These are phyloP conservation scores for Zoanthus sociatus DNA, from an alignment of 92 coral and sea anemone genomes.

Conservation along the genomic window DNA sequence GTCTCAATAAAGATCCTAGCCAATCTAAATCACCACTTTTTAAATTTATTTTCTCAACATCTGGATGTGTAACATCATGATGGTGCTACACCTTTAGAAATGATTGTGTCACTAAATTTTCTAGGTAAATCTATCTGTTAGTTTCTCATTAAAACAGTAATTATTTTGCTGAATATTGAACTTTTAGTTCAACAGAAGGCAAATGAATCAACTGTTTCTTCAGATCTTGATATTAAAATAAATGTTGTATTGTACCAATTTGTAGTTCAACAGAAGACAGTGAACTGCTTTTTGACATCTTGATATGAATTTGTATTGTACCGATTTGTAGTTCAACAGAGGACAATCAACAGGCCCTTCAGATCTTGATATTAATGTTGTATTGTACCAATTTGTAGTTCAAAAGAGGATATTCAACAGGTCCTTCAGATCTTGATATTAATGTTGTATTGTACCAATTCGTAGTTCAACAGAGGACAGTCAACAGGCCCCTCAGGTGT, in stretches of 20 bases:
- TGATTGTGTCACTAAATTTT: too few relatives aligned
- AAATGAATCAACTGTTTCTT: too few relatives aligned
- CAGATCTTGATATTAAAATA: constrained; percentile 1
- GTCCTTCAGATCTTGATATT: constrained; percentile 84
- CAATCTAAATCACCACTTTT: too few relatives aligned
- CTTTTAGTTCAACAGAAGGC: too few relatives aligned
- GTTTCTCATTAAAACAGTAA: too few relatives aligned
- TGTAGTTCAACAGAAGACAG: constrained; percentile 95
- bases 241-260: too few relatives aligned
- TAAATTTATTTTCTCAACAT: too few relatives aligned
- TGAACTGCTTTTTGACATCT: constrained; percentile 97
- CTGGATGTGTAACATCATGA: too few relatives aligned
- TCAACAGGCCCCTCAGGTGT: constrained; percentile 99
- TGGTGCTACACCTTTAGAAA: too few relatives aligned
- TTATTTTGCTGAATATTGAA: too few relatives aligned
- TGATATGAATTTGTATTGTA: background rate
- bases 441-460: background rate
- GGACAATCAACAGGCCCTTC: constrained; percentile 99
- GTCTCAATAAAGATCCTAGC: too few relatives aligned
- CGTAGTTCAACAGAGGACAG: constrained; percentile 92
- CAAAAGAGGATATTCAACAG: constrained; percentile 97
- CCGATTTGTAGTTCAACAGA: constrained; percentile 75
- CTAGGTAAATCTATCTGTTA: too few relatives aligned
- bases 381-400: constrained; percentile 50
- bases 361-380: constrained; percentile 92